Evolutionary conservation across 2,113 vertebrate species (phyloP), one percentile per base, ranked within the genome.

Genomic region (Rhinopomastus cyanomelas): DNA sequence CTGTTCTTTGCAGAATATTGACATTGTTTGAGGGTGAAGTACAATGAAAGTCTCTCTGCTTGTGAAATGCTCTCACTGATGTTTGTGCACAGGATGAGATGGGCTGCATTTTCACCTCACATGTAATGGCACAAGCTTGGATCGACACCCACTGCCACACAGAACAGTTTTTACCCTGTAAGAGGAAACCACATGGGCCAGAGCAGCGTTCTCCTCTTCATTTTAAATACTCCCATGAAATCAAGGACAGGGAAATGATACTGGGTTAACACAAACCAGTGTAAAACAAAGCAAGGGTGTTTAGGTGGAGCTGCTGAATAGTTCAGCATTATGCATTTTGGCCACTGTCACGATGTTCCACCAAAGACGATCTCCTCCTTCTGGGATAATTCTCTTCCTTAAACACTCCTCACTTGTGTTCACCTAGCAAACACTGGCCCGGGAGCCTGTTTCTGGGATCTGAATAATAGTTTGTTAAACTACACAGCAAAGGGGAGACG

Each of bases 381-480:
- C 81, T 84, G 82, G 27, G 12, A 78, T 30, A 94, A 92, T 55
- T 61, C 75, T 53, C 25, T 73, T 76, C 78, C 62, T 68, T 73
- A 68, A 87, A 81, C 25, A 53, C 68, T 29, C 12, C 64, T 91
- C 36, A 20, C 53, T 93, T 87, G 39, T 59, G 85, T 61, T 89
- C 46, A 61, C 80, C 89, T 64, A 66, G 67, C 30, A 87, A 83
- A 90, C 85, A 53, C 42, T 81, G 32, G 57, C 79, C 89, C 56
- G 8, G 2, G 1, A 85, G n/a, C n/a, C 68, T 62, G 8, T 49
- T 92, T 86, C 85, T 88, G 85, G 83, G 82, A 72, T 30, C 39
- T 83, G 81, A 93, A 75, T 72, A 85, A 72, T 53, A 53, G 86
- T 55, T 81, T 78, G 39, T 60, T 81, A 75, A 83, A 72, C 68